Conservation (phyloP, 2,888 invertebrate species). For the Drosophila peninsularis region DNA sequence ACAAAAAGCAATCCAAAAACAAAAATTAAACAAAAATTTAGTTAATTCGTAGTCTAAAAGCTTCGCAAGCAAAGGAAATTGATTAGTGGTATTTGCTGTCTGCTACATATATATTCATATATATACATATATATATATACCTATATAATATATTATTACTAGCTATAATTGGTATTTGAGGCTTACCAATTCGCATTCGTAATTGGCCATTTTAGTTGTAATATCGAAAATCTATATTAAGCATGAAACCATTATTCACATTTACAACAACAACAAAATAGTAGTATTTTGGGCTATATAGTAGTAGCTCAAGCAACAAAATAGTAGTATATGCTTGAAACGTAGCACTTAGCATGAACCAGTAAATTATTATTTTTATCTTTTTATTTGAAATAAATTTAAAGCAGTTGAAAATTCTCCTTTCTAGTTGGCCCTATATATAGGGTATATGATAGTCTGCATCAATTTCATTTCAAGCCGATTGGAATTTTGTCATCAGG, state of each 20-base stretch:
- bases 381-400: neutral
- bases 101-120: slow-evolving; percentile 26
- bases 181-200: slow-evolving; percentile 62
- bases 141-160: slow-evolving; percentile 1
- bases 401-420: neutral
- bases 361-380: slow-evolving; percentile 1
- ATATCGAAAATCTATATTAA: slow-evolving; percentile 56
- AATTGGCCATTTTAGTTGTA: slow-evolving; percentile 69
- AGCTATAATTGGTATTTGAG: slow-evolving; percentile 46
- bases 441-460: neutral
- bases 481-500: slow-evolving; percentile 18
- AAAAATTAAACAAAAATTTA: neutral
- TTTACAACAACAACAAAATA: slow-evolving; percentile 6
- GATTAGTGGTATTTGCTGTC: slow-evolving; percentile 52
- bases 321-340: slow-evolving; percentile 48
- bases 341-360: slow-evolving; percentile 67
- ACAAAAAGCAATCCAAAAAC: slow-evolving; percentile 48
- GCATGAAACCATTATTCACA: slow-evolving; percentile 34
- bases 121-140: neutral
- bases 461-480: slow-evolving; percentile 14
- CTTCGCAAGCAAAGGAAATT: slow-evolving; percentile 51
- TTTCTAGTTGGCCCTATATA: neutral
- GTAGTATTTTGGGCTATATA: slow-evolving; percentile 34
- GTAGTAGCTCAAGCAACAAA: slow-evolving; percentile 15
- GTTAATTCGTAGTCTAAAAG: slow-evolving; percentile 62